Conservation (phyloP, 2,888 invertebrate species). For the Lasioglossum calceatum region DNA sequence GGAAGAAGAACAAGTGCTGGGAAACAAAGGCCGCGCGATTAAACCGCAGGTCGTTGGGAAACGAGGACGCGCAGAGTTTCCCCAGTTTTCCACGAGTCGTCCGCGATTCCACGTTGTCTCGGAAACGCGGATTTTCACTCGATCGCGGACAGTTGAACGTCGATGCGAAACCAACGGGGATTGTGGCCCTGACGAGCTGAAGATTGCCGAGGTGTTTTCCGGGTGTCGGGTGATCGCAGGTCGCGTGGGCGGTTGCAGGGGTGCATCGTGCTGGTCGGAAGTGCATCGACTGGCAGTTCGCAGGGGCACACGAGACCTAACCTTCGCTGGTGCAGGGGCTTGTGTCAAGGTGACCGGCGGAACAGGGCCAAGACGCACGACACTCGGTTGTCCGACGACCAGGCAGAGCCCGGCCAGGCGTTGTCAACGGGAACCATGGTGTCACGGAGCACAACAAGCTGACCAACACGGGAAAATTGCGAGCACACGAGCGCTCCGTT, state of each 20-base stretch:
- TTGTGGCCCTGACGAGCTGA: neutral
- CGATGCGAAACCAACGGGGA: neutral
- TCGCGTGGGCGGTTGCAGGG: neutral
- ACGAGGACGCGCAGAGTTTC: slow-evolving; percentile 17
- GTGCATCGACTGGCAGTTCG: slow-evolving; percentile 13
- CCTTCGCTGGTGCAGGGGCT: slow-evolving; percentile 32
- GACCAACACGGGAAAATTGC: neutral
- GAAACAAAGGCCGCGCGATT: slow-evolving; percentile 15
- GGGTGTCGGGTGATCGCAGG: neutral
- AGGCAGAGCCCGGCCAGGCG: neutral
- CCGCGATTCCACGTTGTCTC: neutral
- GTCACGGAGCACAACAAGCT: neutral
- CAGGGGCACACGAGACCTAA: slow-evolving; percentile 47
- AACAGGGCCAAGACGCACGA: slow-evolving; percentile 28
- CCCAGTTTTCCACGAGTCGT: neutral
- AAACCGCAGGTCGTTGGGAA: slow-evolving; percentile 22
- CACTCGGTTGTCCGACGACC: slow-evolving; percentile 10
- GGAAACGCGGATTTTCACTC: neutral
- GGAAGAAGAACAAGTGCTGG: neutral
- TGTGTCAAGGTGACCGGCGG: slow-evolving; percentile 49
- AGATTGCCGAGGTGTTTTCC: neutral
- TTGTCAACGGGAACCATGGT: slow-evolving; percentile 41
- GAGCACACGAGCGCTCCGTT: neutral
- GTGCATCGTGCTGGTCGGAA: slow-evolving; percentile 13
- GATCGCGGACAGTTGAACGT: neutral